Evolutionary conservation across 2,113 vertebrate species (phyloP).

Genomic region (Lophotis ruficrista): DNA sequence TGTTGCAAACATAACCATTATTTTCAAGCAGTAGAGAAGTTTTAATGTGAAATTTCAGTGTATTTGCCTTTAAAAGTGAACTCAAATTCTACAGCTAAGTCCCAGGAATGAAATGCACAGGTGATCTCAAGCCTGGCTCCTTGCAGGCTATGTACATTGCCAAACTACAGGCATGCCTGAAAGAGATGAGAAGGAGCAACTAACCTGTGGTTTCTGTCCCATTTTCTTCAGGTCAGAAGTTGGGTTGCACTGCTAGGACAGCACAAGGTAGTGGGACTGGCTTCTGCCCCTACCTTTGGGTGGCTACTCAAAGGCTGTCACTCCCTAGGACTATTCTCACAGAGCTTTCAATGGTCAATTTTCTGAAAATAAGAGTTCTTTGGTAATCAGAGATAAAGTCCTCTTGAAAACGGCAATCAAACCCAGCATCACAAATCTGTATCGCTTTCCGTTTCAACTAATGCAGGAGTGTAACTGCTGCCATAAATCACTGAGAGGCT

Average conservation of each 20-base stretch:
- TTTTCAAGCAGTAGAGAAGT: not conserved
- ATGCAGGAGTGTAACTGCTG: not conserved
- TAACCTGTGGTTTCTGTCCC: not conserved
- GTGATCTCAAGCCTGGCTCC: not conserved
- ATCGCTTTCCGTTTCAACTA: not conserved
- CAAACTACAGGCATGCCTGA: accelerated
- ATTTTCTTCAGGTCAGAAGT: not conserved
- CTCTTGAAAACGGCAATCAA: not conserved
- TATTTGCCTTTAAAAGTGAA: not conserved
- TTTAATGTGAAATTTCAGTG: not conserved
- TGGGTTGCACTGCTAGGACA: not conserved
- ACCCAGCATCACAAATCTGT: not conserved
- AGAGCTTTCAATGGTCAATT: not conserved
- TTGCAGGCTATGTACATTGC: not conserved
- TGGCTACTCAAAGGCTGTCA: not conserved
- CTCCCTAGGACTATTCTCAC: not conserved
- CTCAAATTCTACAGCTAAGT: not conserved
- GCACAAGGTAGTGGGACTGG: accelerated
- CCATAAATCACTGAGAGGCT: accelerated
- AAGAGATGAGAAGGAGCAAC: not conserved
- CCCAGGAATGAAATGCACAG: not conserved
- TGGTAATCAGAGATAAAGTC: not conserved
- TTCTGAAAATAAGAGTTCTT: not conserved
- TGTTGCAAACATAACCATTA: not conserved
- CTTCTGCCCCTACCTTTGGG: not conserved